Evolutionary conservation across 1,140 invertebrate genomes (phyloP), one percentile per base, ranked within the genome.

Genomic region (Lycorma delicatula): DNA sequence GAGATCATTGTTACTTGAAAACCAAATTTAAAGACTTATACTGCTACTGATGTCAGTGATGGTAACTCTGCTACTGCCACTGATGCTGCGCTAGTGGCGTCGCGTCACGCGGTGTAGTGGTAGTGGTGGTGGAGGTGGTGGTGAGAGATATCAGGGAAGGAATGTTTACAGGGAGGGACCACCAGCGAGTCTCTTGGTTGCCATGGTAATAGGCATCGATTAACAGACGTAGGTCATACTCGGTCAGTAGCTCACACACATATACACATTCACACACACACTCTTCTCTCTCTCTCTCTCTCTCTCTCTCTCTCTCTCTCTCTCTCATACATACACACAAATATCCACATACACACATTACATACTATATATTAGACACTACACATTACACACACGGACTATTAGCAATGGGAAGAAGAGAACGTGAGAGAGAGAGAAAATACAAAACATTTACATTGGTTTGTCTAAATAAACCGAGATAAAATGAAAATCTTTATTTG

Each of bases 161-260:
- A n/a, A n/a, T n/a, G n/a, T n/a, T n/a, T n/a, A n/a, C n/a, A n/a
- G n/a, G n/a, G n/a, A n/a, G n/a, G n/a, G n/a, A n/a, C n/a, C n/a
- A n/a, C n/a, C n/a, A n/a, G n/a, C 23, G 41, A 44, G 41, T 44
- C 41, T 5, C 16, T 16, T 22, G n/a, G 41, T 44, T 44, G 16
- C 41, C 41, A 44, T 44, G 13, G n/a, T 22, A 13, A 44, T 22
- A 44, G 16, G 41, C 41, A 44, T 44, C 41, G 41, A 44, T 44
- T 44, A 44, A 44, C 41, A 44, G 41, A 16, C 41, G 16, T 44
- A 44, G 41, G 41, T 44, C 41, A 44, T 22, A 44, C 41, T 44
- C 41, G 41, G 41, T 44, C 41, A 44, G 41, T 44, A 20, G 41
- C 41, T 22, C 41, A 44, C 41, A 22, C 41, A n/a, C n/a, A n/a